A percentile compares a stretch with the other conserved stretches of the same genome.
These are phyloP conservation scores for Danaus plexippus DNA, from an alignment of 1,140 invertebrate species.

Conservation along the genomic window DNA sequence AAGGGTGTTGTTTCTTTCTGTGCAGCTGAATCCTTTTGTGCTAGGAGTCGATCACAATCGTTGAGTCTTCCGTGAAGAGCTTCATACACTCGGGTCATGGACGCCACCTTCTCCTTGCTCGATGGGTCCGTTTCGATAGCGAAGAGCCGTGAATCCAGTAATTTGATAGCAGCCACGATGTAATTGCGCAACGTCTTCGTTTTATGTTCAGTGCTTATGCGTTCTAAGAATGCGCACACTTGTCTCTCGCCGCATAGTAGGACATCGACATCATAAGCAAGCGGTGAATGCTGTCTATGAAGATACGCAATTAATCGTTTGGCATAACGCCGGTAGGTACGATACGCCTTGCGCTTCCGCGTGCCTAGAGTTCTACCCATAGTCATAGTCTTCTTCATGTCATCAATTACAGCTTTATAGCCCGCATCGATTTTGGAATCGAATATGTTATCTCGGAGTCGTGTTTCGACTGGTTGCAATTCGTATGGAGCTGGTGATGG, in stretches of 20 bases:
- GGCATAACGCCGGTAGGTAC: slow-evolving; percentile 66
- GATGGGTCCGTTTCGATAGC: slow-evolving; percentile 67
- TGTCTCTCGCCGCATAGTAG: slow-evolving; percentile 65
- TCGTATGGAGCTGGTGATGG: slow-evolving; percentile 58
- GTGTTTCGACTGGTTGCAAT: slow-evolving; percentile 54
- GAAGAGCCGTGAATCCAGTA: slow-evolving; percentile 66
- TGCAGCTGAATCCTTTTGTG: slow-evolving; percentile 45
- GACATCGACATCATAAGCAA: slow-evolving; percentile 68
- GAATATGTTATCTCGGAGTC: slow-evolving; percentile 51
- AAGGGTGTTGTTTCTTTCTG: slow-evolving; percentile 38
- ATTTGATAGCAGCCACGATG: slow-evolving; percentile 66
- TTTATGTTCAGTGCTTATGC: slow-evolving; percentile 65
- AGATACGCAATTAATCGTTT: slow-evolving; percentile 65
- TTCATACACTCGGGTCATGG: slow-evolving; percentile 67
- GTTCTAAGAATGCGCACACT: slow-evolving; percentile 65
- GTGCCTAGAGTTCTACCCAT: slow-evolving; percentile 64
- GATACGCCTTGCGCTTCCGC: slow-evolving; percentile 64
- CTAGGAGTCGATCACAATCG: slow-evolving; percentile 59
- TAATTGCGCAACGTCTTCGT: slow-evolving; percentile 68
- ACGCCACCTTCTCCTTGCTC: slow-evolving; percentile 67
- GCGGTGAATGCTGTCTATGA: slow-evolving; percentile 65
- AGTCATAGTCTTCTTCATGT: slow-evolving; percentile 71
- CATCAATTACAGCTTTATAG: slow-evolving; percentile 69
- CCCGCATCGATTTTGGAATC: slow-evolving; percentile 60
- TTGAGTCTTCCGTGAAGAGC: slow-evolving; percentile 59